These are phyloP conservation scores for Arothron firmamentum DNA, from an alignment of 2,113 vertebrate genomes.

Conservation along the genomic window DNA sequence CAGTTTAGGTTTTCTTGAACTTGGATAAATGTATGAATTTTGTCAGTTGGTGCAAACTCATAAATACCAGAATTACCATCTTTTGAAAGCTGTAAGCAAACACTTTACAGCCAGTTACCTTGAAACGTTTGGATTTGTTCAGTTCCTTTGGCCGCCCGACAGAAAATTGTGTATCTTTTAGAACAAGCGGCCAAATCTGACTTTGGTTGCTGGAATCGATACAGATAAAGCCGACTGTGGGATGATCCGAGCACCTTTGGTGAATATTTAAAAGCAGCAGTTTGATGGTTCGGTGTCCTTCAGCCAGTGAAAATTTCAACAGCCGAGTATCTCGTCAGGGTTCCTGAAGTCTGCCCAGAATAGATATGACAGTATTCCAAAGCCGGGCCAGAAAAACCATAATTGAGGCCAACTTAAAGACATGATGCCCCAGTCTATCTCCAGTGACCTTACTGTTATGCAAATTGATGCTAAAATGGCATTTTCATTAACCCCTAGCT, in stretches of 20 bases:
- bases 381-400: conserved; percentile 39
- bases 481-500: conserved; percentile 45
- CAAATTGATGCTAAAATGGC: conserved; percentile 40
- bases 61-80: too few species aligned
- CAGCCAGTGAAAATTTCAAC: background rate
- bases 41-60: too few species aligned
- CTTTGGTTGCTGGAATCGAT: too few species aligned
- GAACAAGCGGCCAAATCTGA: too few species aligned
- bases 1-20: too few species aligned
- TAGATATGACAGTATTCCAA: conserved; percentile 32
- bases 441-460: conserved; percentile 28
- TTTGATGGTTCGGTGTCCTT: background rate
- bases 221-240: background rate
- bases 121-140: background rate
- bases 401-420: conserved; percentile 51
- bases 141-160: background rate
- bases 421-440: conserved; percentile 30
- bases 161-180: background rate
- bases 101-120: too few species aligned
- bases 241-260: background rate
- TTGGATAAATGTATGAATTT: too few species aligned
- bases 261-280: background rate
- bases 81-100: too few species aligned
- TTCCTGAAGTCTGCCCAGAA: conserved; percentile 45
- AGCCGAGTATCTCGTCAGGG: conserved; percentile 7